These are phyloP conservation scores for Cranoglanis bouderius DNA, from an alignment of 2,113 vertebrate genomes.

Conservation along the genomic window DNA sequence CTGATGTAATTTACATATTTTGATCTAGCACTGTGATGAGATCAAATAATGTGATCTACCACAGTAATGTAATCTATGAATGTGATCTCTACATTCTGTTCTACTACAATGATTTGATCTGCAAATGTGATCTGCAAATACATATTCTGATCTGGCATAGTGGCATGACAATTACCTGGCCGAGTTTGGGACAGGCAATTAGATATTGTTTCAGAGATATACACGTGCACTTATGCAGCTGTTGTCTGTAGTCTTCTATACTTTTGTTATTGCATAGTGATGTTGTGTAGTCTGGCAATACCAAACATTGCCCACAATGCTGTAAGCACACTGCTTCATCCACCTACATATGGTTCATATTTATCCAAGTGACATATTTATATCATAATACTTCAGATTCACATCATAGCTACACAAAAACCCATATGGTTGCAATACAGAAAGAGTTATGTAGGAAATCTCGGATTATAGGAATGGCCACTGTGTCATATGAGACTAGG, in stretches of 20 bases:
- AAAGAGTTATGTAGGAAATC: slow-evolving; percentile 24
- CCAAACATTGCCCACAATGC: too few species aligned
- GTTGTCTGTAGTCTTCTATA: too few species aligned
- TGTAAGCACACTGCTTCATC: too few species aligned
- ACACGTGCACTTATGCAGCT: too few species aligned
- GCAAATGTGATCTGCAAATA: neutral
- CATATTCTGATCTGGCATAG: neutral
- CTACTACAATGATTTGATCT: neutral
- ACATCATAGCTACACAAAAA: neutral
- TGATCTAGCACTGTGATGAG: neutral
- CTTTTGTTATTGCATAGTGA: too few species aligned
- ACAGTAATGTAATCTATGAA: neutral
- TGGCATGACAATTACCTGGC: too few species aligned
- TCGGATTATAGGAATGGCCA: slow-evolving; percentile 17
- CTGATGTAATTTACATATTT: neutral
- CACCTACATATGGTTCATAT: slow-evolving; percentile 11
- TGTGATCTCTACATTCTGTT: neutral
- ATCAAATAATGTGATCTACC: neutral
- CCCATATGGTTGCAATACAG: slow-evolving; percentile 26
- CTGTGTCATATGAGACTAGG: slow-evolving; percentile 5
- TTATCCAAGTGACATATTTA: slow-evolving; percentile 21
- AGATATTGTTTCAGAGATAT: too few species aligned
- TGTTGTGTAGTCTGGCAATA: too few species aligned
- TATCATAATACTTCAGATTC: neutral
- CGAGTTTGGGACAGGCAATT: too few species aligned